Evolutionary conservation across 2,797 vertebrate genomes (phyloP).

Genomic region (Sciaenops ocellatus): DNA sequence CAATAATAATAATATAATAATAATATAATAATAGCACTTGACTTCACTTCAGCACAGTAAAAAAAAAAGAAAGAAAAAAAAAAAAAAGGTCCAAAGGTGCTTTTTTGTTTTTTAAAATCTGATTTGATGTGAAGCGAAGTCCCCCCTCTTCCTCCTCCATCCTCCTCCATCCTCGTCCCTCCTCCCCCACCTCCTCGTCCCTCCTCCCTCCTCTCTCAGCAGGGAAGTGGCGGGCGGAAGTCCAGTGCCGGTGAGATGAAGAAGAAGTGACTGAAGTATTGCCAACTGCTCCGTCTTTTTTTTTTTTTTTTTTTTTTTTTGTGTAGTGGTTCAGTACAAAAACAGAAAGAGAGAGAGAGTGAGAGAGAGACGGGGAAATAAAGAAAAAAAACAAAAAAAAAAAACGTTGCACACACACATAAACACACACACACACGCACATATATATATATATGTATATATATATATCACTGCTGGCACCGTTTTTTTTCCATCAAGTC

Average conservation of each 20-base stretch:
- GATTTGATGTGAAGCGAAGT: slow-evolving; percentile 77
- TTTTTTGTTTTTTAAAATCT: slow-evolving; percentile 68
- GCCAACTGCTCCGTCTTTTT: slow-evolving; percentile 70
- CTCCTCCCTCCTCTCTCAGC: slow-evolving; percentile 52
- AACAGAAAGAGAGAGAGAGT: slow-evolving; percentile 50
- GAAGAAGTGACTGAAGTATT: slow-evolving; percentile 76
- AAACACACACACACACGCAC: neutral
- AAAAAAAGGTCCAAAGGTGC: slow-evolving; percentile 72
- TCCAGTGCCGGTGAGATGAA: slow-evolving; percentile 76
- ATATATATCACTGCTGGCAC: slow-evolving; percentile 69
- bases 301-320: slow-evolving; percentile 16
- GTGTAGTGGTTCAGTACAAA: slow-evolving; percentile 78
- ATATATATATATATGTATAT: no score
- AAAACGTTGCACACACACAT: slow-evolving; percentile 21
- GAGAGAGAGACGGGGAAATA: neutral
- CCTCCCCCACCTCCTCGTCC: slow-evolving; percentile 21
- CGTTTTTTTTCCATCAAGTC: slow-evolving; percentile 8
- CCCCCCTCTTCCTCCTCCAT: slow-evolving; percentile 44
- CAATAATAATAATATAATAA: slow-evolving; percentile 66
- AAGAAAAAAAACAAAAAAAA: slow-evolving; percentile 13
- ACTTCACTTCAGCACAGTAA: slow-evolving; percentile 81
- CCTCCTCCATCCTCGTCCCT: neutral
- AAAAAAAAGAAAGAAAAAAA: slow-evolving; percentile 41
- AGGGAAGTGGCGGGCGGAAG: slow-evolving; percentile 68
- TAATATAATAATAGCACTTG: slow-evolving; percentile 76